Evolutionary conservation across 2,113 vertebrate genomes (phyloP).

Genomic region (Ptychochromis oligacanthus): DNA sequence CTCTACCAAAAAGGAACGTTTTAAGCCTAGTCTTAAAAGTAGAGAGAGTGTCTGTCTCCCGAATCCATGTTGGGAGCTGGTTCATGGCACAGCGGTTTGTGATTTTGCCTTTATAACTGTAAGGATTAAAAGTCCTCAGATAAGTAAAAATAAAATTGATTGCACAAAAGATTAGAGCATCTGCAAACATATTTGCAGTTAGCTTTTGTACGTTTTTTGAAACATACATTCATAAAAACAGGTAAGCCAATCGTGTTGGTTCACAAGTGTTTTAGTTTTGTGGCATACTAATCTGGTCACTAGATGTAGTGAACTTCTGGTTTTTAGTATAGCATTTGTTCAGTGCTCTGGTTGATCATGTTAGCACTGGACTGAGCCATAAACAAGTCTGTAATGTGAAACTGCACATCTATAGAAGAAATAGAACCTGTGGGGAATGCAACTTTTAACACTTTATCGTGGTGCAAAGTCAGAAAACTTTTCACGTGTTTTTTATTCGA

Average conservation of each 20-base stretch:
- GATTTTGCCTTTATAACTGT: neutral
- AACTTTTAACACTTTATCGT: too few species aligned
- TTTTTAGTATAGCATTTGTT: neutral
- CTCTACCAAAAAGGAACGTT: too few species aligned
- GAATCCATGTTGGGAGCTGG: too few species aligned
- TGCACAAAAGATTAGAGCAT: too few species aligned
- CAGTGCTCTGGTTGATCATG: neutral
- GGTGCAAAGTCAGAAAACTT: neutral
- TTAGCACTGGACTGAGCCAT: neutral
- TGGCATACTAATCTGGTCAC: neutral
- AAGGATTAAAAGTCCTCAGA: neutral
- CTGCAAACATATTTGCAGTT: too few species aligned
- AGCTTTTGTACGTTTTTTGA: too few species aligned
- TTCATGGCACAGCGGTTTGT: accelerated
- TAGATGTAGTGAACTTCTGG: neutral
- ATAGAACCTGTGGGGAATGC: neutral
- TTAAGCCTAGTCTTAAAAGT: too few species aligned
- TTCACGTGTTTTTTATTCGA: neutral
- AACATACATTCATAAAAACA: neutral
- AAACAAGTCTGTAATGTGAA: too few species aligned
- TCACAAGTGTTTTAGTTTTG: too few species aligned
- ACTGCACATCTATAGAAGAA: too few species aligned
- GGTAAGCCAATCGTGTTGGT: too few species aligned
- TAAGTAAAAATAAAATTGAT: neutral
- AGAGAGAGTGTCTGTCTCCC: too few species aligned